phyloP scores from a whole-genome alignment of 2,113 vertebrate genomes.

The Delphinus delphis region DNA sequence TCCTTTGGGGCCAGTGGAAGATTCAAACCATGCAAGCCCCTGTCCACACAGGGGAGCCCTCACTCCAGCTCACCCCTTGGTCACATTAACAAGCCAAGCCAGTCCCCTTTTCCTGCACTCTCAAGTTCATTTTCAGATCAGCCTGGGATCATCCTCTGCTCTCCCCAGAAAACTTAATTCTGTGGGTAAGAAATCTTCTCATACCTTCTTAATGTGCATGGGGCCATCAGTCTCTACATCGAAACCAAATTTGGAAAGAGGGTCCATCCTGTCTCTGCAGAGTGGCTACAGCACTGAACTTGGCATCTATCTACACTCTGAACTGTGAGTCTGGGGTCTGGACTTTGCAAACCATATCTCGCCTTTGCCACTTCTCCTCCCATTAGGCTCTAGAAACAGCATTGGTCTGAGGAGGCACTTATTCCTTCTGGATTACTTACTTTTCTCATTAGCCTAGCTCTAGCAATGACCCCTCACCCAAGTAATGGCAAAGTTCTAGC shows the following conservation, averaged over 20 bases:
- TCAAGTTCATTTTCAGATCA: background rate
- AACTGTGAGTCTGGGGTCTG: background rate
- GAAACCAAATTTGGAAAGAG: background rate
- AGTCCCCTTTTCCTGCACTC: background rate
- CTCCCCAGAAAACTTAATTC: background rate
- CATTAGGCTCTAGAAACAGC: background rate
- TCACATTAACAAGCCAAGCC: background rate
- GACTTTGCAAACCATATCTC: background rate
- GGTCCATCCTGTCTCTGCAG: background rate
- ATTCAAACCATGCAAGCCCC: background rate
- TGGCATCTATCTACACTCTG: background rate
- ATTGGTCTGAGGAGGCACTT: background rate
- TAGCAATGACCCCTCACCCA: background rate
- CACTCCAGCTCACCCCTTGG: background rate
- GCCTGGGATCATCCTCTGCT: background rate
- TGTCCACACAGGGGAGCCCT: background rate
- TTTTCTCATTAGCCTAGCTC: background rate
- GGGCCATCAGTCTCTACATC: background rate
- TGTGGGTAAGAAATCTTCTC: background rate
- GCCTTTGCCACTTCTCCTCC: background rate
- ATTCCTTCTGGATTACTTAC: background rate
- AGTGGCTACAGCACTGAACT: background rate
- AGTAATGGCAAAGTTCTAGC: background rate
- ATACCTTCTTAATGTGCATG: background rate
- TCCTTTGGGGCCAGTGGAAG: background rate